Evolutionary conservation across 2,888 invertebrate species (phyloP), one percentile per base, ranked within the genome.

Genomic region (Meteorus colon): DNA sequence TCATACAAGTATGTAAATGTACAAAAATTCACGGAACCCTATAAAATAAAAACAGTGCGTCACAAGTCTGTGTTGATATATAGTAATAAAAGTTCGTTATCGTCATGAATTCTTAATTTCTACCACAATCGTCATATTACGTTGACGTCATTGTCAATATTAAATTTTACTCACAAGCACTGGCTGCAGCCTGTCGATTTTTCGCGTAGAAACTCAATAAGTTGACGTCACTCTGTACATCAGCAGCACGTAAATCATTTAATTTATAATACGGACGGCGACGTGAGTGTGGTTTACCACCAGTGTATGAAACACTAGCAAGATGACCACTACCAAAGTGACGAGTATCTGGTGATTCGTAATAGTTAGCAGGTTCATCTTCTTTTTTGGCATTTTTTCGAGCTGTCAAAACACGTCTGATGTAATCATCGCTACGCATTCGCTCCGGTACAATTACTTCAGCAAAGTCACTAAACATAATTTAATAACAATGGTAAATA

Each of bases 181-280:
- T 84, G 85, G 92, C 92, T 82, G 93, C 93, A 84, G 93, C 94
- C 84, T 93, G 92, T 84, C 94, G 92, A 90, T 95, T 94, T 92
- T 94, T 95, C 91, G 94, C 94, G 92, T 96, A 96, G 92, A 94
- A 96, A 89, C 96, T 96, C 88, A 96, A 92, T 86, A 96, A 93
- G 89, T 95, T 95, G 90, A 96, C 95, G 91, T 96, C 96, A 90
- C 93, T 95, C 90, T 94, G 94, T 90, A 96, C 93, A 90, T 95
- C 95, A 81, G 92, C 91, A 12, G 90, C 90, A 45, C 90, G 88
- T 66, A 90, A 83, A 86, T 95, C 94, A 89, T 93, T 92, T 81
- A 91, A 90, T 87, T 93, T 92, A 90, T 92, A 92, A 88, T 94
- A 93, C 79, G 95, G 93, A 87, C 93, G 92, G 87, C 96, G 94